Evolutionary conservation across 2,113 vertebrate genomes (phyloP).

Genomic region (Semicossyphus pulcher): DNA sequence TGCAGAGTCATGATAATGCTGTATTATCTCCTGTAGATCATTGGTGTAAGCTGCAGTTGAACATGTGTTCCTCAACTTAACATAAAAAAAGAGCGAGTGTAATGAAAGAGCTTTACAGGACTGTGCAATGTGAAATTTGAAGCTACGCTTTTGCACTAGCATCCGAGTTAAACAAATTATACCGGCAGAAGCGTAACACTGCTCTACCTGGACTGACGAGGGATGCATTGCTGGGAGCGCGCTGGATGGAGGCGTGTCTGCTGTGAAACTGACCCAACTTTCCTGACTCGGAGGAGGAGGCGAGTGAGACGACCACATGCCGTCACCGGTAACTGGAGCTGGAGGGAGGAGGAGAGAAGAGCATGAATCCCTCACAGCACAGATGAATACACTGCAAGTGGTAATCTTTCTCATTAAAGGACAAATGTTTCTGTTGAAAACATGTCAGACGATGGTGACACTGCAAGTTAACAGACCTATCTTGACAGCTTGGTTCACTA

Average conservation of each 20-base stretch:
- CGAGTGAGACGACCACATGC: constrained; percentile 93
- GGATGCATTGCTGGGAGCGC: constrained; percentile 95
- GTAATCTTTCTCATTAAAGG: too few species aligned
- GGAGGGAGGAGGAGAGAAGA: neutral
- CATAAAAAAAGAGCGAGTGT: too few species aligned
- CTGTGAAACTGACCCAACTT: constrained; percentile 99
- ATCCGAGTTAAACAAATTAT: neutral
- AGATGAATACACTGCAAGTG: neutral
- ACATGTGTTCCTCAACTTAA: neutral
- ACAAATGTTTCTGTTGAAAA: too few species aligned
- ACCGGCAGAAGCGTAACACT: neutral
- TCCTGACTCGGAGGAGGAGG: constrained; percentile 95
- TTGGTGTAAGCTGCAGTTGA: neutral
- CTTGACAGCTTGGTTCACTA: too few species aligned
- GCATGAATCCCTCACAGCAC: neutral
- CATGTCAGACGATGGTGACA: too few species aligned
- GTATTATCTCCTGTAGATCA: neutral
- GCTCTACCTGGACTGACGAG: constrained; percentile 94
- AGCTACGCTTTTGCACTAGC: neutral
- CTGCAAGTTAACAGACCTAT: too few species aligned
- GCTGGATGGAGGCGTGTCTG: constrained; percentile 96
- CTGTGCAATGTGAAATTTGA: too few species aligned
- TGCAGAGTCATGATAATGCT: neutral
- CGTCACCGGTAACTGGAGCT: constrained; percentile 86
- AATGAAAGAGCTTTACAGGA: too few species aligned